phyloP scores from a whole-genome alignment of 1,140 invertebrate species.

The Drosophila seguyi region DNA sequence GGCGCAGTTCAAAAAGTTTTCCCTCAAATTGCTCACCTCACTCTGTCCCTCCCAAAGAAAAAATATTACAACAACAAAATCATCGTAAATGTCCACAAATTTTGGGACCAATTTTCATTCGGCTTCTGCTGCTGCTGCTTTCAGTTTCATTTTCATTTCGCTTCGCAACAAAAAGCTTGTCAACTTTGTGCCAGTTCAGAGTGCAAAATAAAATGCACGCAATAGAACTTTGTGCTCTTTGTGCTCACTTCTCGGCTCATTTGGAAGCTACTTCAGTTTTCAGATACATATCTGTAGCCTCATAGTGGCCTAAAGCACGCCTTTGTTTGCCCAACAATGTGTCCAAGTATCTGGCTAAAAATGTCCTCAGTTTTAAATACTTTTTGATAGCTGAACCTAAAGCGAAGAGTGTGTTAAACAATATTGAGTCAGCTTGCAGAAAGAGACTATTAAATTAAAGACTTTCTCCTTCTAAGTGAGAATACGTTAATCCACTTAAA shows the following conservation, averaged over 20 bases:
- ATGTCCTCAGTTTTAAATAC: not conserved
- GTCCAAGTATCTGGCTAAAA: conserved; percentile 4
- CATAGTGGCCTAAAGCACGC: conserved; percentile 12
- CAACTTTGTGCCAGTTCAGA: conserved; percentile 53
- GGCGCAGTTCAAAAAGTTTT: conserved; percentile 46
- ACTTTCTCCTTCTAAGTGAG: not conserved
- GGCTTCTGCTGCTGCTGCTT: conserved; percentile 29
- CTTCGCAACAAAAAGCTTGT: conserved; percentile 36
- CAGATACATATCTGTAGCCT: conserved; percentile 9
- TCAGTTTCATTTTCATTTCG: conserved; percentile 45
- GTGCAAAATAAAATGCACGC: conserved; percentile 42
- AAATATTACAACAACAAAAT: conserved; percentile 51
- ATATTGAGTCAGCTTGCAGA: not conserved
- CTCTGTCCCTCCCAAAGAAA: not conserved
- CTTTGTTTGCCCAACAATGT: conserved; percentile 9
- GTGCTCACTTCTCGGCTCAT: conserved; percentile 32
- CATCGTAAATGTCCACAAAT: conserved; percentile 47
- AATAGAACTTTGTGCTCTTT: conserved; percentile 24
- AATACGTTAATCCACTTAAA: not conserved
- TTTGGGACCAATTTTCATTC: conserved; percentile 54
- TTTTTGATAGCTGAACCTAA: conserved; percentile 1
- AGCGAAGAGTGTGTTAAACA: not conserved
- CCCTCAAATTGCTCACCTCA: conserved; percentile 45
- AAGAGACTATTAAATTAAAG: not conserved
- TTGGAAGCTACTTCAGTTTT: conserved; percentile 25